phyloP scores from a whole-genome alignment of 2,888 invertebrate genomes.

The Sussaba pulchella region DNA sequence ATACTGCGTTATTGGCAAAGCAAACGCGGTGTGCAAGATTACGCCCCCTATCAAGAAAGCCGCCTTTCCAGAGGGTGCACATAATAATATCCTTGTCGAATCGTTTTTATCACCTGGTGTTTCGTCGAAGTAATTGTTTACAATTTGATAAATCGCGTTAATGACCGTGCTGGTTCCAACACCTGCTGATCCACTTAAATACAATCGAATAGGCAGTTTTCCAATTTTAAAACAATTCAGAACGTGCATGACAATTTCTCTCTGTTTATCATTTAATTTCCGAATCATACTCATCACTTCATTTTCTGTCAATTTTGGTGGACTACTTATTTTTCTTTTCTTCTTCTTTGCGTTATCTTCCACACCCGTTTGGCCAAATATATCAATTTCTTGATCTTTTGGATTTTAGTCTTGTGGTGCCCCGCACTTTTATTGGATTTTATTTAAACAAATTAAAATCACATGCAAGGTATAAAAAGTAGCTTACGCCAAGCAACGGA shows the following conservation, averaged over 20 bases:
- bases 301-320: constrained; percentile 36
- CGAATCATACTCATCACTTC: constrained; percentile 51
- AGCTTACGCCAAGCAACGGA: too few species aligned
- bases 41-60: constrained; percentile 71
- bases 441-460: too few species aligned
- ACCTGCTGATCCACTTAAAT: constrained; percentile 57
- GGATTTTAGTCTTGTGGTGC: constrained; percentile 29
- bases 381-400: constrained; percentile 52
- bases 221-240: constrained; percentile 60
- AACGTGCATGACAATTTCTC: constrained; percentile 64
- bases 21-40: constrained; percentile 73
- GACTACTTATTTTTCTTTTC: constrained; percentile 1
- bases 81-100: constrained; percentile 61
- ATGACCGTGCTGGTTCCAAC: constrained; percentile 6
- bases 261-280: constrained; percentile 61
- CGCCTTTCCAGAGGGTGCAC: constrained; percentile 68
- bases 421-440: too few species aligned
- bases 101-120: constrained; percentile 63
- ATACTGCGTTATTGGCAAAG: constrained; percentile 60
- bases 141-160: too few species aligned
- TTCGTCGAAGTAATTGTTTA: constrained; percentile 53
- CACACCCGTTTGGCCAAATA: constrained; percentile 49
- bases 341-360: not conserved
- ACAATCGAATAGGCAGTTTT: constrained; percentile 66
- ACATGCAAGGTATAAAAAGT: too few species aligned